These are phyloP conservation scores for Brachionus paranguensis DNA, from an alignment of 1,140 invertebrate genomes.

Conservation along the genomic window DNA sequence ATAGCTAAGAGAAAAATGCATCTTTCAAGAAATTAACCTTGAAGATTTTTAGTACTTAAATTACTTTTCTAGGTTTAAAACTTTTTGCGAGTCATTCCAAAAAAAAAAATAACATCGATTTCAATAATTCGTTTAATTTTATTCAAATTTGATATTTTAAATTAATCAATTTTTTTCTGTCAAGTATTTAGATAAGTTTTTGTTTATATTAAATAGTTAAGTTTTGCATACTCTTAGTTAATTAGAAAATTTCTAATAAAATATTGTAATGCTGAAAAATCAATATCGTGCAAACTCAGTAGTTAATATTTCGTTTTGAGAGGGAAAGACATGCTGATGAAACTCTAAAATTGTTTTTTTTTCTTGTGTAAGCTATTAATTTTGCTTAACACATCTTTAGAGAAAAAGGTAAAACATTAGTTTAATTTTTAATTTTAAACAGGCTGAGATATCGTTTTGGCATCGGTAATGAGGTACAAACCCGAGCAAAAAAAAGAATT, in stretches of 20 bases:
- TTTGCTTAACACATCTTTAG: neutral
- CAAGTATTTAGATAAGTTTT: neutral
- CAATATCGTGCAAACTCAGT: neutral
- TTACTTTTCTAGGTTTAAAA: neutral
- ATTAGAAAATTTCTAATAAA: neutral
- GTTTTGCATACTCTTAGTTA: neutral
- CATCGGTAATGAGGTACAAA: neutral
- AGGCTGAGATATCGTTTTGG: too few relatives aligned
- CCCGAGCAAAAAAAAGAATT: neutral
- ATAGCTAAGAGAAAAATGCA: neutral
- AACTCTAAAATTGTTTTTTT: neutral
- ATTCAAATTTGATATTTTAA: neutral
- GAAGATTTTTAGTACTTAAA: neutral
- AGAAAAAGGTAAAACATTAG: neutral
- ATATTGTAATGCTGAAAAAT: neutral
- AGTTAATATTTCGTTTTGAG: neutral
- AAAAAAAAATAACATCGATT: neutral
- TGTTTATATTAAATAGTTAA: neutral
- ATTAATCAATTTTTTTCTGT: neutral
- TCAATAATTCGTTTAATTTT: neutral
- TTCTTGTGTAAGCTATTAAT: neutral
- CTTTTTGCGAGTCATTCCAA: neutral
- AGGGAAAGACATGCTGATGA: neutral
- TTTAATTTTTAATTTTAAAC: neutral
- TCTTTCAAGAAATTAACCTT: neutral